Percentiles rank a stretch among this genome's conserved stretches.
Evolutionary conservation across 37 sponge, comb jelly and placozoan species (phyloP).

Genomic region (Agelas oroides): DNA sequence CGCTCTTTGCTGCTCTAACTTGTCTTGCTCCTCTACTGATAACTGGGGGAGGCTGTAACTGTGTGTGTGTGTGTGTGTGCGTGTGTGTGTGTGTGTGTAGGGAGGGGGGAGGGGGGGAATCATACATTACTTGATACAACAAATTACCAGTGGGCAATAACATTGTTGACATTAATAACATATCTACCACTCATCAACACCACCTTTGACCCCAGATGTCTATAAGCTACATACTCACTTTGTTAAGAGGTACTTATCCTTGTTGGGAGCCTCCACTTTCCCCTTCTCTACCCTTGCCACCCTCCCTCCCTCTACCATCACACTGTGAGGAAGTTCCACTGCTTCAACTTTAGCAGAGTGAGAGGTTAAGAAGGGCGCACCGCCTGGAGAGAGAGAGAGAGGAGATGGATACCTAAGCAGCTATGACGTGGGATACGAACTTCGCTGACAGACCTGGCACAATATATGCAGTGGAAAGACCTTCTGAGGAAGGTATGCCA

Average conservation of each 20-base stretch:
- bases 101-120: too few species aligned
- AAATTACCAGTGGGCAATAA: neutral
- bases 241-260: neutral
- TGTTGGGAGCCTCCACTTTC: neutral
- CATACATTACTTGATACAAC: neutral
- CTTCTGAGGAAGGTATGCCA: neutral
- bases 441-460: too few species aligned
- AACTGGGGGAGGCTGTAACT: conserved; percentile 33
- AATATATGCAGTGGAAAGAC: neutral
- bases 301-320: neutral
- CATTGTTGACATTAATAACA: neutral
- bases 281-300: neutral
- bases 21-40: conserved; percentile 39
- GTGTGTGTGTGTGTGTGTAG: conserved; percentile 69
- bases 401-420: too few species aligned
- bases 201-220: too few species aligned
- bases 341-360: neutral
- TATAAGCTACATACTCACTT: too few species aligned
- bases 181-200: too few species aligned
- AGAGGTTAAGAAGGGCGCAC: too few species aligned
- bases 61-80: conserved; percentile 47
- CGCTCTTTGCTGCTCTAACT: conserved; percentile 27
- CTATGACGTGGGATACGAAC: too few species aligned
- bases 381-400: too few species aligned
- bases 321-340: too few species aligned